Percentiles rank a stretch among this genome's conserved stretches.
Evolutionary conservation across 2,113 vertebrate species (phyloP).

Genomic region (Melanocharis versteri): DNA sequence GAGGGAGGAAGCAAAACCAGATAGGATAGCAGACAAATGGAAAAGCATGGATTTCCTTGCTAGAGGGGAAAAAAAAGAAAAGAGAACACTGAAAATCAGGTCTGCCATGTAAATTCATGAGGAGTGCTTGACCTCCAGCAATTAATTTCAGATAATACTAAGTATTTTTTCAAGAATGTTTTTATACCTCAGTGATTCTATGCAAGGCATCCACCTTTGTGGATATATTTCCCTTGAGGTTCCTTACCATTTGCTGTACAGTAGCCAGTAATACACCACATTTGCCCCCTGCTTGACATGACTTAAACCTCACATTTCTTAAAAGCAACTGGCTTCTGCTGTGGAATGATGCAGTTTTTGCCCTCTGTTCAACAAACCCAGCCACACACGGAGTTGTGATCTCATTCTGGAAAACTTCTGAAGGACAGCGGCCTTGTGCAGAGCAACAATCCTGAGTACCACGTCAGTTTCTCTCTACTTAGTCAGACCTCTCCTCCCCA

Average conservation of each 20-base stretch:
- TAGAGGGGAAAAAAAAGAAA: background rate
- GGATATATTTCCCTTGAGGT: background rate
- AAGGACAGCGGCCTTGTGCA: conserved; percentile 26
- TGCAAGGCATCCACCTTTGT: background rate
- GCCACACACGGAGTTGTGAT: conserved; percentile 57
- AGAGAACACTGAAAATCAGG: background rate
- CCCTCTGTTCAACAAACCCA: conserved; percentile 31
- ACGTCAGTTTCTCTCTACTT: background rate
- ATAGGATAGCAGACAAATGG: background rate
- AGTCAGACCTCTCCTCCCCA: background rate
- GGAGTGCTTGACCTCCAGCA: background rate
- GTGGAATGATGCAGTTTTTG: conserved; percentile 52
- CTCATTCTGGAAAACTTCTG: conserved; percentile 64
- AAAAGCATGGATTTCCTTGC: background rate
- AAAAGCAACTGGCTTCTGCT: conserved; percentile 31
- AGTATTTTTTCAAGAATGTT: background rate
- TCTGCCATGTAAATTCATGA: background rate
- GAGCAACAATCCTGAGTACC: background rate
- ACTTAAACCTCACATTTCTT: conserved; percentile 20
- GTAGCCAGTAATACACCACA: background rate
- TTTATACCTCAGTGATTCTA: background rate
- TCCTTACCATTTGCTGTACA: background rate
- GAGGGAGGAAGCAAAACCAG: background rate
- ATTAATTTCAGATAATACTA: background rate
- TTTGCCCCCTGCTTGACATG: background rate